Evolutionary conservation across 2,888 invertebrate genomes (phyloP), one percentile per base, ranked within the genome.

Genomic region (Adelognathus sp.): DNA sequence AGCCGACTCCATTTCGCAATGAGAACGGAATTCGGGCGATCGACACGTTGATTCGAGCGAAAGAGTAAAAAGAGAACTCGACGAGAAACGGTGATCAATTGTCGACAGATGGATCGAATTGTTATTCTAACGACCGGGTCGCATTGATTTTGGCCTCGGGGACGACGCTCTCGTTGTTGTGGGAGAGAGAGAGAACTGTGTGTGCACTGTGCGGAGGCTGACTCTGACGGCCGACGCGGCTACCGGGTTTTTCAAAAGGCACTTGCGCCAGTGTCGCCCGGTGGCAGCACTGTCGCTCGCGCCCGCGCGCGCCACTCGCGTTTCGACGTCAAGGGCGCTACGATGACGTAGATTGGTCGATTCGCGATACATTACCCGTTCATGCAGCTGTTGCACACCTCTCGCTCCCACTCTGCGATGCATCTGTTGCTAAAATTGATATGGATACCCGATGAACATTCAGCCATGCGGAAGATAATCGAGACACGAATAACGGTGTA

Each of bases 1-100:
- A 52, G 89, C 88, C 7, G 89, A 88, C 76, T 90, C 90, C 90
- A 90, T 90, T 1, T 11, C 46, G 44, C 7, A n/a, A 11, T 3
- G n/a, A n/a, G n/a, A 36, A 36, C 24, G 21, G 0, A 29, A 2
- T 14, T 14, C 16, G 24, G 27, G 24, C 27, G 3, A n/a, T n/a
- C 39, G 31, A 39, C 58, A 16, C 2, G n/a, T 18, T 14, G 14
- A 60, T n/a, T 6, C 39, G 0, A n/a, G n/a, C n/a, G n/a, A 33
- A 56, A 29, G 50, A 39, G 14, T 14, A 54, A 56, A 29, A 9
- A 54, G n/a, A 54, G 3, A 50, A 18, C 21, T 11, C 41, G 31
- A 1, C n/a, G 44, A 7, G 11, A 27, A 6, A 33, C 63, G 16
- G 33, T 36, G 33, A 3, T 27, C 52, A 58, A 44, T 58, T 11